Base-by-base conservation (phyloP, 2,797 vertebrate genomes). In the Epinephelus coioides region DNA sequence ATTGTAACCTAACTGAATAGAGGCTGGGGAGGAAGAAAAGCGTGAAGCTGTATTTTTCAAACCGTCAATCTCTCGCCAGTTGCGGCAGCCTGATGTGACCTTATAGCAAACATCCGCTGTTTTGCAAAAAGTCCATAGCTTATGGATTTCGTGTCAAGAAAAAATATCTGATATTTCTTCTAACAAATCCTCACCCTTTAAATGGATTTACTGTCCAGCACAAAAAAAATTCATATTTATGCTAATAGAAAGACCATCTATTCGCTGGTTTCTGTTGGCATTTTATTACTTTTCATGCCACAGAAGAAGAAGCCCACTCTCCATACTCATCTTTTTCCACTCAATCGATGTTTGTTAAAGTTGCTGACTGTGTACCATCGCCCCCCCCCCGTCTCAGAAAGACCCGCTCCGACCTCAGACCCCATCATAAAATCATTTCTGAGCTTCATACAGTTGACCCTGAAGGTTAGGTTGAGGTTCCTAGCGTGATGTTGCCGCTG, bases 141-240 rank as follows among this genome's bases (percentile, higher is more conserved):
- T 89, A 95, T 94, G 61, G 94, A 95, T 95, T 94, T 93, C 54
- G 67, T 67, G 92, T 93, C 92, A 82, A 47, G 78, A 75, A 78
- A 80, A 95, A 89, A 93, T 87, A 91, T 92, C 72, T 76, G 90
- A 92, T 95, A 92, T 95, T 92, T 93, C 88, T 90, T 90, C 87
- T 84, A 92, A 88, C 87, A 89, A 92, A 93, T 93, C 86, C 81
- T 92, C 86, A 86, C 85, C 84, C 81, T 88, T 90, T 86, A 79
- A 91, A 94, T 93, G 63, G 94, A 94, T 94, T 94, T 91, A 85
- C 82, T 92, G 93, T 91, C 91, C 84, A 76, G 79, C 62, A 82
- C 69, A 89, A 89, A 92, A 88, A 76, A 86, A 86, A 25, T 56
- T 86, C 74, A 90, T 89, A 93, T 92, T 94, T 91, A 91, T 84